Conservation (phyloP, 1,140 invertebrate genomes). For the Macrosteles quadrilineatus region DNA sequence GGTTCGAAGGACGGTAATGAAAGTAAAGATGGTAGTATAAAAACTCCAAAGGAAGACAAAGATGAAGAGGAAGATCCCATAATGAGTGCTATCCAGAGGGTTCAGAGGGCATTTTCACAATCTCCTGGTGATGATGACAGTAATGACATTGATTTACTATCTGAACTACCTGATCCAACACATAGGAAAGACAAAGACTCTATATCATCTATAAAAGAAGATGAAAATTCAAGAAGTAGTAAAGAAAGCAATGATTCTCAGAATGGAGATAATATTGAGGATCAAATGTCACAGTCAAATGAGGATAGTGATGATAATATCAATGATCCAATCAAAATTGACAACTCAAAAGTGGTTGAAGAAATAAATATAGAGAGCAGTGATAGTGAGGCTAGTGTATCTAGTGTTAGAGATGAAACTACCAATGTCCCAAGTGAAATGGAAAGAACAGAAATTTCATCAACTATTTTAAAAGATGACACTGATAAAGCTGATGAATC, state of each 20-base stretch:
- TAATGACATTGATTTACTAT: conserved; percentile 16
- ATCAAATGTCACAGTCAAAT: background rate
- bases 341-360: conserved; percentile 36
- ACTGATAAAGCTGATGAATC: conserved; percentile 4
- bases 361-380: conserved; percentile 35
- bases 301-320: conserved; percentile 12
- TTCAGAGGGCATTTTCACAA: conserved; percentile 45
- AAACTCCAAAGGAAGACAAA: background rate
- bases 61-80: conserved; percentile 54
- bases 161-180: background rate
- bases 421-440: conserved; percentile 43
- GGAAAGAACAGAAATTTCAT: conserved; percentile 41
- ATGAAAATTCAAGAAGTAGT: background rate
- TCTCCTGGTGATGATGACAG: conserved; percentile 47
- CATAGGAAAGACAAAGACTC: background rate
- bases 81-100: conserved; percentile 53
- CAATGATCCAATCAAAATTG: conserved; percentile 3
- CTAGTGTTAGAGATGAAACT: conserved; percentile 38
- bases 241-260: conserved; percentile 47
- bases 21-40: background rate
- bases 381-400: conserved; percentile 39
- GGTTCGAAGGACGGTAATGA: conserved; percentile 48
- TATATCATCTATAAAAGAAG: background rate
- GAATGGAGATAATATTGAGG: background rate
- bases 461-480: conserved; percentile 36